These are phyloP conservation scores for Tamandua tetradactyla DNA, from an alignment of 2,797 vertebrate species.

Conservation along the genomic window DNA sequence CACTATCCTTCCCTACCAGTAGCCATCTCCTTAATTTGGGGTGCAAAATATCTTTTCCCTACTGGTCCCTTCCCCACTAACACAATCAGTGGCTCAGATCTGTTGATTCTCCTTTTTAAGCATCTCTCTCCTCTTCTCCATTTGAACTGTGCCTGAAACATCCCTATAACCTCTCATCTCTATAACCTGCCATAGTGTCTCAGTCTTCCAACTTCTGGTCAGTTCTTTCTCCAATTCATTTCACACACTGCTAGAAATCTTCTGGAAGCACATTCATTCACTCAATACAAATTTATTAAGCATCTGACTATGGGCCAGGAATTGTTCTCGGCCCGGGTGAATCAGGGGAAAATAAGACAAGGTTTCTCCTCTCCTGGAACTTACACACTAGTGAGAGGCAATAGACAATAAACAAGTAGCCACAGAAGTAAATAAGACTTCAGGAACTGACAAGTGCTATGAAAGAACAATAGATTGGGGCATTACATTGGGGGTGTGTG, in stretches of 20 bases:
- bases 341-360: background rate
- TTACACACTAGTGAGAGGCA: background rate
- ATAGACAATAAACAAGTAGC: background rate
- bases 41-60: background rate
- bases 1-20: background rate
- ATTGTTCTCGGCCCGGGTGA: background rate
- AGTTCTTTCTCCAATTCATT: background rate
- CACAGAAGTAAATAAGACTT: background rate
- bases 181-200: background rate
- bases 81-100: background rate
- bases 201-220: background rate
- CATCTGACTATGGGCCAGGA: background rate
- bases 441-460: background rate
- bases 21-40: background rate
- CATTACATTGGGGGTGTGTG: background rate
- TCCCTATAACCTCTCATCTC: background rate
- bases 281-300: background rate
- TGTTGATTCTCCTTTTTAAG: background rate
- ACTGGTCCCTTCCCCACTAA: background rate
- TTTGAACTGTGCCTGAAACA: background rate
- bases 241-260: background rate
- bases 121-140: background rate
- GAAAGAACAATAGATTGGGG: background rate
- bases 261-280: conserved; percentile 15
- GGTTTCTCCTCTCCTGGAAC: background rate